Conservation (phyloP, 2,113 vertebrate genomes). For the Colistium nudipinnis region DNA sequence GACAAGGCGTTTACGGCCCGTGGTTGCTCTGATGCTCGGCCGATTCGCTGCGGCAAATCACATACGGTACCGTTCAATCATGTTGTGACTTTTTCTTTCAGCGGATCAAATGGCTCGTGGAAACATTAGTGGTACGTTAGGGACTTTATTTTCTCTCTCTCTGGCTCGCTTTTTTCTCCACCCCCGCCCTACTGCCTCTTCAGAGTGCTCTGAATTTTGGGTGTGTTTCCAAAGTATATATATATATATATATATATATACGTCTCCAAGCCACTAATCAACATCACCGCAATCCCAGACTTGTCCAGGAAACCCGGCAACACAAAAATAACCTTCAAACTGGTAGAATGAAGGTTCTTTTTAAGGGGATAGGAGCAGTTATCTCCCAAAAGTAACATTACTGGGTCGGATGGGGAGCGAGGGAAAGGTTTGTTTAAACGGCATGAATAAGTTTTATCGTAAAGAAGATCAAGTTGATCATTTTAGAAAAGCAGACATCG, state of each 20-base stretch:
- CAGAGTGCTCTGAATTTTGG: slow-evolving; percentile 59
- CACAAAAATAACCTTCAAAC: slow-evolving; percentile 47
- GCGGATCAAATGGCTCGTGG: slow-evolving; percentile 37
- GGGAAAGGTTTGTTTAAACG: neutral
- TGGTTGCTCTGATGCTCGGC: slow-evolving; percentile 9
- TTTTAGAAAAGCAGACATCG: neutral
- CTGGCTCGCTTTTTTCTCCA: slow-evolving; percentile 2
- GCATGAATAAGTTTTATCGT: neutral
- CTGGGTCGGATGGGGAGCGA: slow-evolving; percentile 2
- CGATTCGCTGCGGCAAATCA: neutral
- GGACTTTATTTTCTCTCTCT: slow-evolving; percentile 28
- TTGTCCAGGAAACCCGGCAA: slow-evolving; percentile 49
- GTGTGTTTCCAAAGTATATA: slow-evolving; percentile 50
- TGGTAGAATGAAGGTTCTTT: slow-evolving; percentile 18
- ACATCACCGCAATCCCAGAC: slow-evolving; percentile 59
- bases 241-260: slow-evolving; percentile 39
- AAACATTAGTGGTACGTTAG: slow-evolving; percentile 60
- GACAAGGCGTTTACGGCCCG: neutral
- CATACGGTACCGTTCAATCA: slow-evolving; percentile 28
- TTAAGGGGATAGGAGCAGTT: neutral
- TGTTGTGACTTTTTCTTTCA: slow-evolving; percentile 28
- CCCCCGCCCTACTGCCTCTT: slow-evolving; percentile 8
- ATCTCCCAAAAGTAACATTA: slow-evolving; percentile 8
- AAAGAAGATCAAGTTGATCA: neutral
- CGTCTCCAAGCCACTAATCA: slow-evolving; percentile 68